These are phyloP conservation scores for Standfussiana lucernea DNA, from an alignment of 2,888 invertebrate genomes.

Conservation along the genomic window DNA sequence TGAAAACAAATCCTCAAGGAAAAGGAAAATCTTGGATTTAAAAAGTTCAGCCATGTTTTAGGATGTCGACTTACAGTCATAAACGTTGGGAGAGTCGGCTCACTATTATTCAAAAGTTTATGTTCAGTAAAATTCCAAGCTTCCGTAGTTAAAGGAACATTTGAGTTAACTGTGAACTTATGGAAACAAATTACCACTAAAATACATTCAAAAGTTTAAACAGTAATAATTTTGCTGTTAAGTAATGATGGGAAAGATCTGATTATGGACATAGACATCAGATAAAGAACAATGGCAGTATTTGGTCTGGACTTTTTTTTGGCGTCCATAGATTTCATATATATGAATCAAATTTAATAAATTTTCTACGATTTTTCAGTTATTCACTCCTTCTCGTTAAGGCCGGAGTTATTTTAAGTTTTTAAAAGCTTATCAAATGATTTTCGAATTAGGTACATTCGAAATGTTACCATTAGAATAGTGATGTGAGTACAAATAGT, in stretches of 20 bases:
- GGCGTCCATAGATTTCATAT: no score
- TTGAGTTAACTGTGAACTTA: background rate
- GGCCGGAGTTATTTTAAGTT: no score
- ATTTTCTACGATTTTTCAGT: no score
- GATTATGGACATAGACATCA: background rate
- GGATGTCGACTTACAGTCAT: slow-evolving; percentile 50
- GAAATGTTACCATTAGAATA: no score
- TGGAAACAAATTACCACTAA: background rate
- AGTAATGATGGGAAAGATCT: background rate
- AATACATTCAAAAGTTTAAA: background rate
- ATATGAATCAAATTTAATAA: no score
- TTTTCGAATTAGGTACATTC: no score
- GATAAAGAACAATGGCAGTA: no score
- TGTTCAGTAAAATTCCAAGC: slow-evolving; percentile 6
- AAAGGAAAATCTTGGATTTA: slow-evolving; percentile 40
- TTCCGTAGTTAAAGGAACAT: slow-evolving; percentile 10
- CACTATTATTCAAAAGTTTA: slow-evolving; percentile 33
- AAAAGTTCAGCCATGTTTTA: slow-evolving; percentile 52
- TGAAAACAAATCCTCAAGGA: slow-evolving; percentile 28
- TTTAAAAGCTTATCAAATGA: no score
- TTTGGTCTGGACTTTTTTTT: no score
- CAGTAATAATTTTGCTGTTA: background rate
- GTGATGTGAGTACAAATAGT: no score
- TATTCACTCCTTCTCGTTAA: no score
- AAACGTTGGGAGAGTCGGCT: slow-evolving; percentile 32